phyloP scores from a whole-genome alignment of 2,797 vertebrate species.

The Muraenolepis orangiensis region DNA sequence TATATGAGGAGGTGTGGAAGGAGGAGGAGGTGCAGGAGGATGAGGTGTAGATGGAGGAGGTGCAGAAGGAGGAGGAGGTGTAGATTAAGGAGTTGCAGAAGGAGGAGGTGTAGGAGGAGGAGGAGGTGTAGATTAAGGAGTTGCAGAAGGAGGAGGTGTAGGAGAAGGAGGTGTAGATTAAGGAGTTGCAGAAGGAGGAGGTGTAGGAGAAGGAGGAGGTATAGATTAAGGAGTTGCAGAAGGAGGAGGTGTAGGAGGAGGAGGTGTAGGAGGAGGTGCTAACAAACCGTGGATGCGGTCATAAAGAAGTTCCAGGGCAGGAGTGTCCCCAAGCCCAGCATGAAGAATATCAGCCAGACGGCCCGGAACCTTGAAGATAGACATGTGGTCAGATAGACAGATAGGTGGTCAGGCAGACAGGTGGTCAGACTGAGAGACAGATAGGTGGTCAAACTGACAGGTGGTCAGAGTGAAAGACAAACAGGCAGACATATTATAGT shows the following conservation, averaged over 20 bases:
- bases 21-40: too few relatives aligned
- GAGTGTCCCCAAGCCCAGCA: slow-evolving; percentile 80
- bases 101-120: neutral
- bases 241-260: neutral
- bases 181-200: slow-evolving; percentile 42
- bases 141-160: neutral
- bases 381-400: neutral
- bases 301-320: slow-evolving; percentile 90
- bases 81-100: neutral
- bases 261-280: neutral
- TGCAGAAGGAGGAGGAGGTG: slow-evolving; percentile 58
- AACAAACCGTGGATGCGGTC: slow-evolving; percentile 77
- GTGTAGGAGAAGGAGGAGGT: too few relatives aligned
- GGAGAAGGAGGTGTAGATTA: slow-evolving; percentile 25
- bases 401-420: neutral
- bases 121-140: too few relatives aligned
- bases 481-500: neutral
- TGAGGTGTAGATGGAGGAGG: neutral
- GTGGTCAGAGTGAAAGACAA: neutral
- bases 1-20: neutral
- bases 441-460: neutral
- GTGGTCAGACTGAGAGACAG: neutral
- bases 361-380: slow-evolving; percentile 35
- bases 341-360: slow-evolving; percentile 75
- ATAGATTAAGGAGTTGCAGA: too few relatives aligned